These are phyloP conservation scores for Peromyscus polionotus DNA, from an alignment of 2,113 vertebrate species.

Conservation along the genomic window DNA sequence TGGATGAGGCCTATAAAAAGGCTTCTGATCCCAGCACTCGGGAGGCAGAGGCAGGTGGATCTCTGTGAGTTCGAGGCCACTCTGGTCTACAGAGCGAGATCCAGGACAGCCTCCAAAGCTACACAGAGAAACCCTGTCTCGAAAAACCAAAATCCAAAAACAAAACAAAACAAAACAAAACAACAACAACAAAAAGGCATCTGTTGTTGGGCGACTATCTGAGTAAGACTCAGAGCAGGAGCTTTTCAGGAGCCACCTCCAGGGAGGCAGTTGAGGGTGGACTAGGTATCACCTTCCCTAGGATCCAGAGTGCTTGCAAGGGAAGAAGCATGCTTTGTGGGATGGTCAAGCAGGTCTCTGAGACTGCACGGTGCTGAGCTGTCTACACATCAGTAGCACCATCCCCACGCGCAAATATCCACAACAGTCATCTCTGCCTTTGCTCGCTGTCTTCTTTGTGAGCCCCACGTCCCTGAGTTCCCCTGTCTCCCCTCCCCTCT, in stretches of 20 bases:
- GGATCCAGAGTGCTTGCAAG: background rate
- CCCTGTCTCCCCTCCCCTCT: background rate
- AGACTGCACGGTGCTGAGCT: background rate
- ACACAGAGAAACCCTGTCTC: no score
- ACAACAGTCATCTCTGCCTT: background rate
- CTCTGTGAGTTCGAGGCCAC: no score
- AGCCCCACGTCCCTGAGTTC: background rate
- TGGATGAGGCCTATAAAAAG: background rate
- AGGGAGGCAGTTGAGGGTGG: background rate
- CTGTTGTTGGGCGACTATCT: background rate
- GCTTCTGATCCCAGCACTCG: background rate
- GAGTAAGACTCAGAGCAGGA: background rate
- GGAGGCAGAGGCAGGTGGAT: no score
- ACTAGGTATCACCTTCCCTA: accelerated
- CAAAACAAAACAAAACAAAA: no score
- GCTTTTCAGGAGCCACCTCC: background rate
- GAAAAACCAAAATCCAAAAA: no score
- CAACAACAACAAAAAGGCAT: background rate
- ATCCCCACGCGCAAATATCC: background rate
- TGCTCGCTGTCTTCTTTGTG: background rate
- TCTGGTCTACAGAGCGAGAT: no score
- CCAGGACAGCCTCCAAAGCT: no score
- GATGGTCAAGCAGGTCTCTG: background rate
- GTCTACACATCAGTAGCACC: background rate
- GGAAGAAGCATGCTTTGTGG: background rate